A percentile compares a stretch with the other conserved stretches of the same genome.
Evolutionary conservation across 2,797 vertebrate genomes (phyloP).

Genomic region (Falco columbarius): DNA sequence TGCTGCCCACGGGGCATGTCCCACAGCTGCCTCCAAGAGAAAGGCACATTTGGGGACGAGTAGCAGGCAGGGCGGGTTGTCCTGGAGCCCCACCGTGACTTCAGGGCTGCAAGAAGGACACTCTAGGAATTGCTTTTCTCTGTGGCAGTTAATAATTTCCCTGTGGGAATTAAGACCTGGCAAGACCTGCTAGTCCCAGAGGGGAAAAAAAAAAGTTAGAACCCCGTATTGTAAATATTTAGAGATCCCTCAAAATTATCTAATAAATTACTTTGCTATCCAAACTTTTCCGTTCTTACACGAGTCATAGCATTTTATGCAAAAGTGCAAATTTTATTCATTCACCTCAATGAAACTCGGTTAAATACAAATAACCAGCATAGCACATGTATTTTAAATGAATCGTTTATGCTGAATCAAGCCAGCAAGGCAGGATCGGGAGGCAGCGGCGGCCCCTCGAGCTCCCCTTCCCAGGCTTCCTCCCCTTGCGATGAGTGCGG

Average conservation of each 20-base stretch:
- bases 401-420: not conserved
- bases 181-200: not conserved
- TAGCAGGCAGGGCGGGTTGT: not conserved
- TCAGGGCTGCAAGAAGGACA: not conserved
- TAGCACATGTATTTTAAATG: fast-evolving
- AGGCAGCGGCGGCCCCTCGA: fast-evolving
- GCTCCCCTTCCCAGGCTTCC: not conserved
- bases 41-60: fast-evolving
- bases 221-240: not conserved
- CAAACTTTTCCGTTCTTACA: not conserved
- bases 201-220: too few relatives aligned
- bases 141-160: not conserved
- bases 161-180: not conserved
- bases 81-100: not conserved
- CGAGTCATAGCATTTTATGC: not conserved
- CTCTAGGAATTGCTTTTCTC: not conserved
- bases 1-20: fast-evolving
- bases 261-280: not conserved
- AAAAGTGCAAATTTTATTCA: not conserved
- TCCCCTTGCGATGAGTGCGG: fast-evolving
- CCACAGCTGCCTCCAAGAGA: not conserved
- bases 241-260: not conserved
- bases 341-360: not conserved
- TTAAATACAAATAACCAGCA: not conserved
- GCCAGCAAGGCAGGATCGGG: not conserved